Base-by-base conservation (phyloP, 2,797 vertebrate species). In the Coreius guichenoti region DNA sequence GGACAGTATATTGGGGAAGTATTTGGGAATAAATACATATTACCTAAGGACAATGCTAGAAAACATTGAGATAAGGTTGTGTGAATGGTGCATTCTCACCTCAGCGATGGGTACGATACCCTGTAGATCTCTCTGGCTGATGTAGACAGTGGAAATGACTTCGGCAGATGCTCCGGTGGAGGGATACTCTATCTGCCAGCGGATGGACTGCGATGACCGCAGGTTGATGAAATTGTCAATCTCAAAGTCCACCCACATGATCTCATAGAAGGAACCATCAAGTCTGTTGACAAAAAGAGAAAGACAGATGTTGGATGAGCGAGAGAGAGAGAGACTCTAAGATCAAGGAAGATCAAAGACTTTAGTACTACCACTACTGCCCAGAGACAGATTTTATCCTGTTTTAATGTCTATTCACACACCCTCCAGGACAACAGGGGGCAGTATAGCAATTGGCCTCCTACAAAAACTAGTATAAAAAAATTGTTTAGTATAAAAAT, bases 211-310 rank as follows among this genome's bases (percentile, higher is more conserved):
- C 8, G 97, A 96, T 1, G 96, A 95, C 0, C 95, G 95, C 92
- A 95, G 92, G 85, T 93, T 95, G 81, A 98, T 97, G 70, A 95
- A 92, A 49, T 98, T 98, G 92, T 97, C 97, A 0, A 98, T 91
- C 88, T 98, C 97, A 16, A 99, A 98, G 86, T 98, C 97, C 93
- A 99, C 95, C 92, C 97, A 96, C 94, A 99, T 94, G 93, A 99
- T 95, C 92, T 99, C 97, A 0, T 97, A 96, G 31, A 96, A 94
- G 12, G 95, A 92, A 33, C 90, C 94, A 14, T 97, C 97, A 79
- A 90, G 90, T 90, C 98, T 99, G 91, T 47, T 43, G 39, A 63
- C 31, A 26, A 49, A 73, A 88, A 88, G 45, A 87, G 82, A 83
- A 49, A 87, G 86, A 58, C 21, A 47, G 56, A 67, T 65, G 68